These are phyloP conservation scores for Coelopa pilipes DNA, from an alignment of 2,888 invertebrate species.

Conservation along the genomic window DNA sequence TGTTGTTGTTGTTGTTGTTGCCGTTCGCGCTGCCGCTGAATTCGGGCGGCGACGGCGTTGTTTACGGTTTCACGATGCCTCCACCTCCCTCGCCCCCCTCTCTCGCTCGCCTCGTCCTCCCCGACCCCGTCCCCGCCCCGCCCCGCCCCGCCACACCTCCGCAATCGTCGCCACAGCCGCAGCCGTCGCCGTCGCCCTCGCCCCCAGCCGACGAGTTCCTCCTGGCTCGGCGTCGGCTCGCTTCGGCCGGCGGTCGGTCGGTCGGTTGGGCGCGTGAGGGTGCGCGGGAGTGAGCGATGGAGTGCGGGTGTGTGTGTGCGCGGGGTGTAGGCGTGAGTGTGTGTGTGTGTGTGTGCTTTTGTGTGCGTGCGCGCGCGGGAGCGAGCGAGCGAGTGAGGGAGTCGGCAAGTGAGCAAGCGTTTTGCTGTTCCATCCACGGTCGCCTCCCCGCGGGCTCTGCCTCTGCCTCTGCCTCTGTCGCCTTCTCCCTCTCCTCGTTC, in stretches of 20 bases:
- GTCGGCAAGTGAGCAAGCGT: conserved; percentile 26
- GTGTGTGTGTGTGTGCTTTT: conserved; percentile 3
- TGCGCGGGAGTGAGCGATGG: neutral
- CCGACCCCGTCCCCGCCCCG: conserved; percentile 11
- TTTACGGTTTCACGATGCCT: conserved; percentile 20
- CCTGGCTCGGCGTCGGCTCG: neutral
- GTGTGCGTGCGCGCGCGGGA: conserved; percentile 5
- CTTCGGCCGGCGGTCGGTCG: neutral
- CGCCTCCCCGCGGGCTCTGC: conserved; percentile 8
- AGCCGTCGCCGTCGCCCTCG: conserved; percentile 10
- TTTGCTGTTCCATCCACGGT: conserved; percentile 35
- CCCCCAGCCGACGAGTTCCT: neutral
- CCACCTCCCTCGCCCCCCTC: neutral
- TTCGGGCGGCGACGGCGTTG: conserved; percentile 16
- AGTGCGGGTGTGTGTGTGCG: conserved; percentile 9
- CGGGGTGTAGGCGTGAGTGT: neutral
- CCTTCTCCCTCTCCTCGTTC: too few species aligned
- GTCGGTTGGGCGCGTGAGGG: conserved; percentile 19
- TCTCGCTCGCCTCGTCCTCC: neutral
- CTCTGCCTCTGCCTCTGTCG: conserved; percentile 1
- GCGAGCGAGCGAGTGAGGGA: conserved; percentile 22
- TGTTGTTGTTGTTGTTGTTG: conserved; percentile 9
- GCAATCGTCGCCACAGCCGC: conserved; percentile 1
- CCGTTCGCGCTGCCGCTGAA: conserved; percentile 13
- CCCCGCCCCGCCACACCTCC: neutral